These are phyloP conservation scores for Austrofundulus limnaeus DNA, from an alignment of 2,113 vertebrate genomes.

Conservation along the genomic window DNA sequence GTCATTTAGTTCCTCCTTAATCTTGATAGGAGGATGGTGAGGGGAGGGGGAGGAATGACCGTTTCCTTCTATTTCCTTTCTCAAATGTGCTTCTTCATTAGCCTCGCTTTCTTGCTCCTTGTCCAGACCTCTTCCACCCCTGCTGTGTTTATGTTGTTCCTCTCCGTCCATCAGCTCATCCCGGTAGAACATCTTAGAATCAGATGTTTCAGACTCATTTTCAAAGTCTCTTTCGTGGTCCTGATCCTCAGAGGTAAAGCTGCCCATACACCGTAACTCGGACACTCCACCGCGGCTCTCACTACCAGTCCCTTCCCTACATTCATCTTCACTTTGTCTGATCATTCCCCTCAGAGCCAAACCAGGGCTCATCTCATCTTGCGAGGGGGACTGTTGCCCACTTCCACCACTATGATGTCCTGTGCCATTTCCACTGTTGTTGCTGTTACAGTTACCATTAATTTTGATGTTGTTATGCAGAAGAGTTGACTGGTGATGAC, in stretches of 20 bases:
- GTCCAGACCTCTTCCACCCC: slow-evolving; percentile 53
- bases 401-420: slow-evolving; percentile 87
- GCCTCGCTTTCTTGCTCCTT: slow-evolving; percentile 69
- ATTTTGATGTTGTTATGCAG: slow-evolving; percentile 77
- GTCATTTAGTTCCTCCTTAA: slow-evolving; percentile 96
- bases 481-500: slow-evolving; percentile 67
- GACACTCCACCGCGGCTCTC: slow-evolving; percentile 73
- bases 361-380: slow-evolving; percentile 94
- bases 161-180: slow-evolving; percentile 92
- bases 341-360: slow-evolving; percentile 90
- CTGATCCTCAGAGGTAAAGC: slow-evolving; percentile 97
- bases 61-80: slow-evolving; percentile 86
- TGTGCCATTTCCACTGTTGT: slow-evolving; percentile 85
- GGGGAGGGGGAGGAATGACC: slow-evolving; percentile 83
- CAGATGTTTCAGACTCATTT: slow-evolving; percentile 95
- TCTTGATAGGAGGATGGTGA: slow-evolving; percentile 89
- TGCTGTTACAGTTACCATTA: slow-evolving; percentile 86
- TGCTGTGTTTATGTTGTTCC: slow-evolving; percentile 75
- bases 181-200: slow-evolving; percentile 88
- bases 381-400: slow-evolving; percentile 92
- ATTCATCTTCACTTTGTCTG: slow-evolving; percentile 83
- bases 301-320: slow-evolving; percentile 79
- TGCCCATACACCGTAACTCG: slow-evolving; percentile 91
- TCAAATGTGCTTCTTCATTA: slow-evolving; percentile 67
- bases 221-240: slow-evolving; percentile 97